phyloP scores from a whole-genome alignment of 2,797 vertebrate genomes.

The Pangasius mekongensis region DNA sequence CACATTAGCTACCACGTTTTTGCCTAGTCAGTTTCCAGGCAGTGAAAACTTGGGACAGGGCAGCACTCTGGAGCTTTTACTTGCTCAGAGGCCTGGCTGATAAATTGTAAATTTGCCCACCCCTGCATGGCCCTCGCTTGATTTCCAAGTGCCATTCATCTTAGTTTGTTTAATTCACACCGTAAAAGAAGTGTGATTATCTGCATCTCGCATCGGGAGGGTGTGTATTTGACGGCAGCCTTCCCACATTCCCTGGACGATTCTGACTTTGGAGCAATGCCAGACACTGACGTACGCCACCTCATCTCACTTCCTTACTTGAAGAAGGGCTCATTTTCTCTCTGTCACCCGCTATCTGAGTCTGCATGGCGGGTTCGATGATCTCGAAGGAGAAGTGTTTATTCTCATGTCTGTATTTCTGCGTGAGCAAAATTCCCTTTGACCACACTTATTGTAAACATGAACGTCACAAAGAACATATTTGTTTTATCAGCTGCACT shows the following conservation, averaged over 20 bases:
- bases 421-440: neutral
- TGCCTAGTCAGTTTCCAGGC: neutral
- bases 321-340: constrained; percentile 7
- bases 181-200: constrained; percentile 13
- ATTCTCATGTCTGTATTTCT: neutral
- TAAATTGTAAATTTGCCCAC: neutral
- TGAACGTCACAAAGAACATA: neutral
- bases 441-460: neutral
- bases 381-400: neutral
- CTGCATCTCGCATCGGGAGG: neutral
- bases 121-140: neutral
- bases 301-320: constrained; percentile 67
- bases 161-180: neutral
- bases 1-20: neutral
- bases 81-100: neutral
- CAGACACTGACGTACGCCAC: constrained; percentile 58
- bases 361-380: neutral
- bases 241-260: constrained; percentile 44
- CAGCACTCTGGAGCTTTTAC: neutral
- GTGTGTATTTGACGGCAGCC: neutral
- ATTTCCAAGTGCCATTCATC: neutral
- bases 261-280: constrained; percentile 60
- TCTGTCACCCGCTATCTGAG: neutral
- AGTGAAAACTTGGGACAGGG: neutral
- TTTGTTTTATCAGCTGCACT: neutral